These are phyloP conservation scores for Campoplex capitator DNA, from an alignment of 2,888 invertebrate genomes.

Conservation along the genomic window DNA sequence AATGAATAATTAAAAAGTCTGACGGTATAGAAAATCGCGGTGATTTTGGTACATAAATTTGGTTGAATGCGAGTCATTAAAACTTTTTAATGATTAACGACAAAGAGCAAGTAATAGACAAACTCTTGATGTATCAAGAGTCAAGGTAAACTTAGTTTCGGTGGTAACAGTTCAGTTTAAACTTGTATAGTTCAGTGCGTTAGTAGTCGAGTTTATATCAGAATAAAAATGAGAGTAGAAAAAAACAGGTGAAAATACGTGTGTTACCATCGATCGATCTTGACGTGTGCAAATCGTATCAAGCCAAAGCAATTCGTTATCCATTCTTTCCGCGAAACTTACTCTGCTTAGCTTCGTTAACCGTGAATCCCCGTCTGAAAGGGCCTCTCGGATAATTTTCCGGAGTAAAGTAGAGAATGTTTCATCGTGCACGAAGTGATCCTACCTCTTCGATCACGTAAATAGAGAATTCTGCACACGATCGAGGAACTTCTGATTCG, in stretches of 20 bases:
- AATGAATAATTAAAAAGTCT: not conserved
- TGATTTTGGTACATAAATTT: not conserved
- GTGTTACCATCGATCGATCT: conserved; percentile 34
- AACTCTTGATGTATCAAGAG: no score
- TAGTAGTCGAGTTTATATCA: not conserved
- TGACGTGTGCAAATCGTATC: conserved; percentile 10
- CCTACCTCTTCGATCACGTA: conserved; percentile 14
- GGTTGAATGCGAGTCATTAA: not conserved
- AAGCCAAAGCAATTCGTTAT: conserved; percentile 43
- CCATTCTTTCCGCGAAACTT: conserved; percentile 51
- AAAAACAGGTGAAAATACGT: not conserved
- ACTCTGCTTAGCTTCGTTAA: conserved; percentile 56
- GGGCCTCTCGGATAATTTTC: conserved; percentile 53
- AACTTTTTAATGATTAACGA: not conserved
- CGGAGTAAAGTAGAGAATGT: conserved; percentile 41
- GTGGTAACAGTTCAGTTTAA: not conserved
- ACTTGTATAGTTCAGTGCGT: no score
- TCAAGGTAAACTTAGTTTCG: no score
- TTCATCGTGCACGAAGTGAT: conserved; percentile 16
- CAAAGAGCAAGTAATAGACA: not conserved
- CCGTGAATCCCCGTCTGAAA: conserved; percentile 12
- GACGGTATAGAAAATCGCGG: not conserved
- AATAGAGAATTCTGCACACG: conserved; percentile 21
- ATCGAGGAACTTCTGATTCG: conserved; percentile 7
- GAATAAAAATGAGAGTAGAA: not conserved